A percentile compares a stretch with the other conserved stretches of the same genome.
Conservation (phyloP, 2,113 vertebrate genomes). For the Pristiophorus japonicus region DNA sequence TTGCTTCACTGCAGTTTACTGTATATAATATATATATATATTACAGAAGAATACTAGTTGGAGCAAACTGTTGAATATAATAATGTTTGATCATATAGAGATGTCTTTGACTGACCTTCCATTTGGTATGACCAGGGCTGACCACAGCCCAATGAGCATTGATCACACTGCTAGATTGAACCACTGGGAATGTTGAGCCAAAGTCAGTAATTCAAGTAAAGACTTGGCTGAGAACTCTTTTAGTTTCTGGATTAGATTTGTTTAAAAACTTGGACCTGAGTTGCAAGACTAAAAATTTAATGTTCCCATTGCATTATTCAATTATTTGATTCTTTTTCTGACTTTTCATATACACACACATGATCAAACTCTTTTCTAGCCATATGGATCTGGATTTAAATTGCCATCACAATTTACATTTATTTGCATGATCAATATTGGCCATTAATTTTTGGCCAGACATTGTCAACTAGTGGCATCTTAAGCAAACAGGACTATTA, state of each 20-base stretch:
- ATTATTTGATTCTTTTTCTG: neutral
- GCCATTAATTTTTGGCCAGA: neutral
- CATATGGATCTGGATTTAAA: neutral
- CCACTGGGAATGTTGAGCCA: neutral
- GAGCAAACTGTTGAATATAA: neutral
- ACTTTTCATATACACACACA: neutral
- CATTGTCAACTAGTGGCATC: neutral
- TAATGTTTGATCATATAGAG: neutral
- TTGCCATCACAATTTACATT: neutral
- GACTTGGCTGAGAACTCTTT: neutral
- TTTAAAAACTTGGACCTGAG: neutral
- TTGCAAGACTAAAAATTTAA: neutral
- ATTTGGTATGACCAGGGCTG: neutral
- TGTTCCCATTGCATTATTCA: neutral
- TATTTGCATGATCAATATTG: neutral
- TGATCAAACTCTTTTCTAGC: neutral
- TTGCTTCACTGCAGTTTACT: neutral
- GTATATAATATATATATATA: no score
- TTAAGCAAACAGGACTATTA: neutral
- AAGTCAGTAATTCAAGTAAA: neutral
- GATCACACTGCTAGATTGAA: neutral
- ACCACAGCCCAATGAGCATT: neutral
- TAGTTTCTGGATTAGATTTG: neutral
- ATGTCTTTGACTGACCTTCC: neutral
- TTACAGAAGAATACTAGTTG: no score